A percentile compares a stretch with the other conserved stretches of the same genome.
Evolutionary conservation across 2,888 invertebrate species (phyloP).

Genomic region (Sinotaia quadrata): DNA sequence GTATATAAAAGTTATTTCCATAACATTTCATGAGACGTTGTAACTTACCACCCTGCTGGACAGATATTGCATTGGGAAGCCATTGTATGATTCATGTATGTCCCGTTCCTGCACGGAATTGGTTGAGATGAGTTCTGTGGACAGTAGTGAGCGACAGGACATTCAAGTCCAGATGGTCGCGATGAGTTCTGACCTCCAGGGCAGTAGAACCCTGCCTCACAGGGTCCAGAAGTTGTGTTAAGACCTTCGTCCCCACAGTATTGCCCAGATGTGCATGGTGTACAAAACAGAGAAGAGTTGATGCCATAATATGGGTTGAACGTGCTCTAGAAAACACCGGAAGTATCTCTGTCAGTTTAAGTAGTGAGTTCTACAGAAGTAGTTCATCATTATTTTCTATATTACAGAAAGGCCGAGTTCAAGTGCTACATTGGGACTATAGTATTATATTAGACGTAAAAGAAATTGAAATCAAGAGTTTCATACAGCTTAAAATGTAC

Average conservation of each 20-base stretch:
- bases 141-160: constrained; percentile 60
- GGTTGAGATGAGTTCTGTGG: constrained; percentile 57
- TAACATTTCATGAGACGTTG: too few species aligned
- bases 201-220: constrained; percentile 66
- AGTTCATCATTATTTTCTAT: too few species aligned
- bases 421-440: too few species aligned
- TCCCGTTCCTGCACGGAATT: constrained; percentile 66
- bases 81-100: constrained; percentile 63
- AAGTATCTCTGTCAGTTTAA: too few species aligned
- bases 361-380: too few species aligned
- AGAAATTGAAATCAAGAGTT: too few species aligned
- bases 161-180: constrained; percentile 54
- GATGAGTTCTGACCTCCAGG: constrained; percentile 61
- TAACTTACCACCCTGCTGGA: constrained; percentile 64
- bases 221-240: constrained; percentile 57
- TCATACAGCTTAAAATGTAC: too few species aligned
- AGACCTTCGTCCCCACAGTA: constrained; percentile 59
- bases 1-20: too few species aligned
- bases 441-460: too few species aligned
- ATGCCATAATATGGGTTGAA: constrained; percentile 65
- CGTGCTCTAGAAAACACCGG: constrained; percentile 59
- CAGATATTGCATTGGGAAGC: constrained; percentile 61
- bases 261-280: constrained; percentile 60
- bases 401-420: too few species aligned
- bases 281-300: constrained; percentile 54